Base-by-base conservation (phyloP, 1,140 invertebrate species). In the Pseudoatta argentina region DNA sequence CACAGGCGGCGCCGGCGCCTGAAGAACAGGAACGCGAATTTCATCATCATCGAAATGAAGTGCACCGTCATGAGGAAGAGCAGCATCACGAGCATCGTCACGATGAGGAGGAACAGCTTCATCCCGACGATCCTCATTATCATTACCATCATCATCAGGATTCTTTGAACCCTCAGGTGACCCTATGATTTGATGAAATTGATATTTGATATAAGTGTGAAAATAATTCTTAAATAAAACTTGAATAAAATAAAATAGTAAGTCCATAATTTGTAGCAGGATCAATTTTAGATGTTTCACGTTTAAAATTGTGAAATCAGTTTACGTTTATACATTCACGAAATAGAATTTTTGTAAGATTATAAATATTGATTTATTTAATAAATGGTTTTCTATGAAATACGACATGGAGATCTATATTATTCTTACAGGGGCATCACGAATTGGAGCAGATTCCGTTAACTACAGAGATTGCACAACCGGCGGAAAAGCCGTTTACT, bases 1-100 rank as follows among this genome's bases (percentile, higher is more conserved):
- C 93, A 6, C 93, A 94, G 55, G 93, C 93, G 27, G 86, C 93
- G 5, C 92, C 92, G 0, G 86, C 78, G 27, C 75, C 75, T 0
- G 89, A 89, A 2, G 78, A 72, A 5, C 76, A 77, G 0, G 78
- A 86, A 7, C 21, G 27, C 1, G 71, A 66, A 10, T 87, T 82
- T 4, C 18, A 87, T 3, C 72, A 79, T 0, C 66, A 88, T 27
- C 87, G 89, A 8, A 71, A 21, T 66, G 53, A 86, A 3, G 85
- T 73, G 14, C 86, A 87, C 5, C 69, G 8, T 24, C 86, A 77
- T 14, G 69, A 77, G 7, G 85, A 76, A 4, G 34, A 64, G 1
- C 59, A 69, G 10, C 24, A 51, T 64, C 75, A 66, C 5, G 67
- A 87, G 1, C 72, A 61, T 76, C 72, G 66, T 18, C 30, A 75